A percentile compares a stretch with the other conserved stretches of the same genome.
Conservation (phyloP, 2,888 invertebrate species). For the Cyclophora punctaria region DNA sequence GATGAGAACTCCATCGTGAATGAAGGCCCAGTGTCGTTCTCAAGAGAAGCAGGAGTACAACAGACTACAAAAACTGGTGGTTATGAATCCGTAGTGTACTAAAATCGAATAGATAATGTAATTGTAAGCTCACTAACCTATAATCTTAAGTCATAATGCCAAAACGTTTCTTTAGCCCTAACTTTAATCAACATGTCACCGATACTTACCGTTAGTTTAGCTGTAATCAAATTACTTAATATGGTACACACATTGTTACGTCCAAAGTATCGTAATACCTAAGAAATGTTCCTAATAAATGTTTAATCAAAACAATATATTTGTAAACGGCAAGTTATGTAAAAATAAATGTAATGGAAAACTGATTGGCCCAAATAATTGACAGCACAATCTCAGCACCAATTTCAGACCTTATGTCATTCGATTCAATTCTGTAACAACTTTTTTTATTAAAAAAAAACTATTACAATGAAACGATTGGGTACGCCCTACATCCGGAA, state of each 20-base stretch:
- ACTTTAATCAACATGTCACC: no score
- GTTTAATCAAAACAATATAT: not conserved
- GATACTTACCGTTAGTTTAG: no score
- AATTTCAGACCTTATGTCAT: conserved; percentile 29
- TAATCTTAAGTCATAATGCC: no score
- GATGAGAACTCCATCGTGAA: conserved; percentile 31
- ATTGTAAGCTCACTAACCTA: no score
- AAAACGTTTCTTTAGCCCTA: no score
- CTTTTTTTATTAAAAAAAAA: conserved; percentile 28
- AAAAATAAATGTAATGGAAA: no score
- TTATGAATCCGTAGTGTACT: conserved; percentile 51
- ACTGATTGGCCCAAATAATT: not conserved
- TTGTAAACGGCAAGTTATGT: not conserved
- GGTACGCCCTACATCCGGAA: conserved; percentile 46
- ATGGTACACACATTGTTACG: not conserved
- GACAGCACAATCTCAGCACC: no score
- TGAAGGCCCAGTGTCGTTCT: conserved; percentile 46
- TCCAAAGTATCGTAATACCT: not conserved
- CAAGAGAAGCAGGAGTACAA: conserved; percentile 57
- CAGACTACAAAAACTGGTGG: conserved; percentile 52
- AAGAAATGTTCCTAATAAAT: not conserved
- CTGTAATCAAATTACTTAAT: not conserved
- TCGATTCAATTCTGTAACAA: conserved; percentile 24
- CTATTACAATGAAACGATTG: conserved; percentile 26
- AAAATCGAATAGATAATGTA: conserved; percentile 6